Base-by-base conservation (phyloP, 2,113 vertebrate species). In the Campylomormyrus tamandua region DNA sequence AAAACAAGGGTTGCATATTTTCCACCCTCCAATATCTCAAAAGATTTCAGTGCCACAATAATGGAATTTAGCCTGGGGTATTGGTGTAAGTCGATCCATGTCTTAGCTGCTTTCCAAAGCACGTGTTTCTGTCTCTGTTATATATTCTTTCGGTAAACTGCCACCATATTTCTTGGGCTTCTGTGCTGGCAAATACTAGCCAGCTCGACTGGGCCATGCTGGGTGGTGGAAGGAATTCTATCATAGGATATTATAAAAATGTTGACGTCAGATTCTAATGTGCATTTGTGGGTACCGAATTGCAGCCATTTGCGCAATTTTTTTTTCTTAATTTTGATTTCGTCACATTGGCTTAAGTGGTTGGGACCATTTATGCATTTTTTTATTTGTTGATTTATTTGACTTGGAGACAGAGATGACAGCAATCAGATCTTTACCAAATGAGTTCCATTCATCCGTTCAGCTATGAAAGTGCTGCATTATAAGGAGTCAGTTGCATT, bases 321-420 rank as follows among this genome's bases (percentile, higher is more conserved):
- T 21, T 10, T 21, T 84, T 84, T n/a, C 42, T 4, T 42, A 2
- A 80, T 48, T 84, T 84, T 19, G 8, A 48, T 10, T 48, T 24
- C 4, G 19, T 84, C 24, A 24, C 21, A 48, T 48, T 46, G 83
- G 8, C 42, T 84, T 84, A 5, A 84, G 21, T 84, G 45, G 83
- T 48, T 48, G 39, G 45, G 39, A 84, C 83, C 45, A 42, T 84
- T 24, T 39, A 19, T 77, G 15, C 70, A 39, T 42, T 45, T 84
- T 84, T 84, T 48, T 84, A 48, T 24, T 84, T 46, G 42, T 84
- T 83, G 39, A 83, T 83, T 83, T 83, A 21, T 83, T 83, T 84
- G 19, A 84, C 42, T 84, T 84, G 45, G 42, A 83, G 35, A 48
- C 45, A 84, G 6, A 42, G 39, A 84, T 46, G 83, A 84, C 77